These are phyloP conservation scores for Callospermophilus lateralis DNA, from an alignment of 2,113 vertebrate genomes.

Conservation along the genomic window DNA sequence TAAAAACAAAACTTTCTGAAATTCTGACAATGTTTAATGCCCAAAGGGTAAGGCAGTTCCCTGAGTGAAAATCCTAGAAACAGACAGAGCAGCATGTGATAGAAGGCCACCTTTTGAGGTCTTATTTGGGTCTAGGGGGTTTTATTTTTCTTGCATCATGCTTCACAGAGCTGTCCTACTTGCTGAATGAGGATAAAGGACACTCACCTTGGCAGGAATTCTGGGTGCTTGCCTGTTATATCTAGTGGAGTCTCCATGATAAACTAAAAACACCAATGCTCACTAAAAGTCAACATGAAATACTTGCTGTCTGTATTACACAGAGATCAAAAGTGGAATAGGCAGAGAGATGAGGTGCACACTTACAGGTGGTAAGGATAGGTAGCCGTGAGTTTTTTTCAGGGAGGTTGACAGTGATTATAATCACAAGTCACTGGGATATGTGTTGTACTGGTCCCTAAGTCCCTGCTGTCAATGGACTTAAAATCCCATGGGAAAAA, in stretches of 20 bases:
- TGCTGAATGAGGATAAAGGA: slow-evolving; percentile 14
- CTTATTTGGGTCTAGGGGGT: background rate
- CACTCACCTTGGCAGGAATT: background rate
- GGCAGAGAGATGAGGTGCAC: background rate
- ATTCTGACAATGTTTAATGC: slow-evolving; percentile 68
- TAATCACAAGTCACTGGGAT: background rate
- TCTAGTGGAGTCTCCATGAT: background rate
- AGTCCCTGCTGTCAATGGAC: background rate
- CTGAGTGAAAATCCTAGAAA: slow-evolving; percentile 47
- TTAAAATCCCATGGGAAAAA: slow-evolving; percentile 18
- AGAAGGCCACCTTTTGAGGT: slow-evolving; percentile 32
- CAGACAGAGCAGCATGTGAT: slow-evolving; percentile 35
- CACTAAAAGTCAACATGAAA: background rate
- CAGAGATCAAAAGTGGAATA: background rate
- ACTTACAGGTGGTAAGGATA: background rate
- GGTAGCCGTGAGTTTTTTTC: background rate
- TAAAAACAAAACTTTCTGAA: slow-evolving; percentile 75
- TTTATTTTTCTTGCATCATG: background rate
- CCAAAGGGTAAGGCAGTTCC: slow-evolving; percentile 66
- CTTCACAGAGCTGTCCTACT: background rate
- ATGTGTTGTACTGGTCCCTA: background rate
- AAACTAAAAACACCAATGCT: background rate
- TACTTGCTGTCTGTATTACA: background rate
- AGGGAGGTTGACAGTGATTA: background rate
- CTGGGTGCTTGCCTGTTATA: background rate